Conservation (phyloP, 30 jellyfish, hydroid and myxozoan species). For the Cassiopea xamachana region DNA sequence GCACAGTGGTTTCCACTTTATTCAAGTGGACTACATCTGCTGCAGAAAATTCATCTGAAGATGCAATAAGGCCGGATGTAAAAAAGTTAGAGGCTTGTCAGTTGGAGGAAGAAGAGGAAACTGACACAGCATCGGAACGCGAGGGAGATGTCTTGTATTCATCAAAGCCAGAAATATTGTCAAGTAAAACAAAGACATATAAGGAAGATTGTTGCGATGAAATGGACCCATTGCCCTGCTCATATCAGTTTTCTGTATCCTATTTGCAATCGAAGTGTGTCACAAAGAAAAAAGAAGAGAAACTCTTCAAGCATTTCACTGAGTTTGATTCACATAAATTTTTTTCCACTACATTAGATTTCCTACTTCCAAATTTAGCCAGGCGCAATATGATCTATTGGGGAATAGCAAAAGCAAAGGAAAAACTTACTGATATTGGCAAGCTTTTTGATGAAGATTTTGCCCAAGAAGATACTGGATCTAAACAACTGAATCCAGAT, state of each 20-base stretch:
- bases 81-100: background rate
- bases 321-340: background rate
- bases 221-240: background rate
- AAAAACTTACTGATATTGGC: background rate
- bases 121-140: constrained; percentile 16
- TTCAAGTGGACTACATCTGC: constrained; percentile 7
- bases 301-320: constrained; percentile 12
- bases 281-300: constrained; percentile 6
- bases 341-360: background rate
- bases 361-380: background rate
- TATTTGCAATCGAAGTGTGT: background rate
- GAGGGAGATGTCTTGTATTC: constrained; percentile 9
- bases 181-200: background rate
- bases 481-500: background rate
- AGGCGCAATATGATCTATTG: background rate
- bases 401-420: constrained; percentile 1
- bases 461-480: background rate
- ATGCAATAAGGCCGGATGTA: constrained; percentile 9
- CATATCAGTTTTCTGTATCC: background rate
- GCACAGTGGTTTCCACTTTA: constrained; percentile 1
- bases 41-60: background rate
- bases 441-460: background rate
- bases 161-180: background rate
- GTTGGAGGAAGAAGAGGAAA: background rate
- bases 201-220: background rate